phyloP scores from a whole-genome alignment of 37 sponge, comb jelly and placozoan species.

The Lycopodina hypogea region DNA sequence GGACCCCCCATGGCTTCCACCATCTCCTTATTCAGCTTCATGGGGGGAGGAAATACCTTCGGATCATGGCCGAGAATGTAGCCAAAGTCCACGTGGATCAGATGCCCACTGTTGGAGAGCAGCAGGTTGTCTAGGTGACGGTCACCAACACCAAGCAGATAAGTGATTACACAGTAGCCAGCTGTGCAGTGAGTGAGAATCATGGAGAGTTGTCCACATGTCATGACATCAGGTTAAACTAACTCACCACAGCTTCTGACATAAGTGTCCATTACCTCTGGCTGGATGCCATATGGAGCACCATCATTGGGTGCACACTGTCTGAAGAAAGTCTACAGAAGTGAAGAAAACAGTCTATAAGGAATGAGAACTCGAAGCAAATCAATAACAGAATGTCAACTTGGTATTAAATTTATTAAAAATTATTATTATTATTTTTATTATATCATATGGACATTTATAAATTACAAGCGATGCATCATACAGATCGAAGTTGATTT shows the following conservation, averaged over 20 bases:
- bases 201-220: not conserved
- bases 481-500: too few relatives aligned
- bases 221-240: not conserved
- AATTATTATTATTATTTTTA: too few relatives aligned
- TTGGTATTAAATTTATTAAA: too few relatives aligned
- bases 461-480: too few relatives aligned
- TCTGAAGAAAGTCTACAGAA: conserved; percentile 58
- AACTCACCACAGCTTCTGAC: conserved; percentile 91
- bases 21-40: conserved; percentile 99
- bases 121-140: conserved; percentile 96
- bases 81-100: conserved; percentile 99
- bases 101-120: conserved; percentile 80
- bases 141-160: conserved; percentile 95
- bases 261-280: conserved; percentile 98
- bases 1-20: conserved; percentile 84
- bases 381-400: too few relatives aligned
- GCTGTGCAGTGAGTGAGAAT: conserved; percentile 39
- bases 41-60: conserved; percentile 97
- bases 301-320: conserved; percentile 41
- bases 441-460: too few relatives aligned
- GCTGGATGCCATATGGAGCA: conserved; percentile 68
- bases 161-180: conserved; percentile 97
- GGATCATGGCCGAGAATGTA: conserved; percentile 98
- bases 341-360: too few relatives aligned
- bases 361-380: not conserved